Conservation (phyloP, 2,797 vertebrate genomes). For the Mormyrus proboscirostris region DNA sequence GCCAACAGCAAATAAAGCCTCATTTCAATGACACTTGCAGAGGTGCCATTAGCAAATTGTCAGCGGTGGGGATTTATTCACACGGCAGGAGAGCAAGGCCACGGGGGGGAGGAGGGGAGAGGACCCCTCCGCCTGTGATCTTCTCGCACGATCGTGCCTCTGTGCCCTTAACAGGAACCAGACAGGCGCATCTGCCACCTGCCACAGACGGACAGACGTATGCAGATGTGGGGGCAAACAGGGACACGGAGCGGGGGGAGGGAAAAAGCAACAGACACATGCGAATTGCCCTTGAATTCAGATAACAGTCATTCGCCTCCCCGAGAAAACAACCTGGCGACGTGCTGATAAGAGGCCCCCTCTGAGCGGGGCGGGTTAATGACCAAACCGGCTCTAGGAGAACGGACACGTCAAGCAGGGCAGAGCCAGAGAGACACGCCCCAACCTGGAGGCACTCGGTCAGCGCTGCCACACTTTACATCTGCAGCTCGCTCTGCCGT, state of each 20-base stretch:
- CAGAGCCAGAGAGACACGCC: neutral
- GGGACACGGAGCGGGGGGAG: neutral
- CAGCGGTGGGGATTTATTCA: neutral
- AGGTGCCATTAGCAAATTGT: neutral
- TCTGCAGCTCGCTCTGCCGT: neutral
- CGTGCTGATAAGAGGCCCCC: neutral
- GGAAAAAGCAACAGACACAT: neutral
- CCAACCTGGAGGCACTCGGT: neutral
- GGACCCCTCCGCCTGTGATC: neutral
- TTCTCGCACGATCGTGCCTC: neutral
- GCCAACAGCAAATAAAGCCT: neutral
- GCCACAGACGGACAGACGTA: neutral
- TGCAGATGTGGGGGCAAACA: neutral
- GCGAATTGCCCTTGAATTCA: neutral
- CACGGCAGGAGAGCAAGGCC: neutral
- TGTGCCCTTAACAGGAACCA: neutral
- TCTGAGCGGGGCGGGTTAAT: neutral
- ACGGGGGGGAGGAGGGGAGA: neutral
- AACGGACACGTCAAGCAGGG: neutral
- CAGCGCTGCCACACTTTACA: neutral
- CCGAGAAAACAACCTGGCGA: neutral
- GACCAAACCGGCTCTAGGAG: neutral
- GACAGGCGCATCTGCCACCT: neutral
- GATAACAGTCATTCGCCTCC: neutral
- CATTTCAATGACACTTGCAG: neutral